A percentile compares a stretch with the other conserved stretches of the same genome.
These are phyloP conservation scores for Mugil cephalus DNA, from an alignment of 2,113 vertebrate genomes.

Conservation along the genomic window DNA sequence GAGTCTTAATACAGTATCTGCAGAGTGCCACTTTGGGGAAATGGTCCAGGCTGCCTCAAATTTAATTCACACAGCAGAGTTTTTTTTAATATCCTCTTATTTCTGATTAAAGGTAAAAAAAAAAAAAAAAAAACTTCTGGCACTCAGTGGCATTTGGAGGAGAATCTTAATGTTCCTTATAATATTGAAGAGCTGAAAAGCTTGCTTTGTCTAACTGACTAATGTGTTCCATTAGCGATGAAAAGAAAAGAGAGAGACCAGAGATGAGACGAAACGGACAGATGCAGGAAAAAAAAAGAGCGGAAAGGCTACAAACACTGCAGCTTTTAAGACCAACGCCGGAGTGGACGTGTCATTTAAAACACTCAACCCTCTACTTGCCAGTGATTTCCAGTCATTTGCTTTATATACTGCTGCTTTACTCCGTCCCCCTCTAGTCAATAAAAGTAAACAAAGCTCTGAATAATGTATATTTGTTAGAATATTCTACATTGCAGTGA, in stretches of 20 bases:
- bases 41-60: too few relatives aligned
- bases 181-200: constrained; percentile 22
- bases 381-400: too few relatives aligned
- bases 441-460: too few relatives aligned
- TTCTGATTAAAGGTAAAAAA: constrained; percentile 26
- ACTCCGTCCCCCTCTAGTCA: too few relatives aligned
- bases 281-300: constrained; percentile 7
- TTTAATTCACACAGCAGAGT: too few relatives aligned
- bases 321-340: neutral
- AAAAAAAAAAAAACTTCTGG: neutral
- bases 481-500: too few relatives aligned
- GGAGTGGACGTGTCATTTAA: neutral
- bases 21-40: too few relatives aligned
- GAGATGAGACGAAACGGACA: constrained; percentile 16
- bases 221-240: constrained; percentile 56
- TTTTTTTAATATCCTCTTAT: constrained; percentile 22
- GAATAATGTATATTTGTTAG: too few relatives aligned
- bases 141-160: neutral
- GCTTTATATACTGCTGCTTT: too few relatives aligned
- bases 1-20: neutral
- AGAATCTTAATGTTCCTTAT: constrained; percentile 12
- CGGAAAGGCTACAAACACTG: neutral
- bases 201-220: constrained; percentile 9
- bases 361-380: neutral
- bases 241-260: constrained; percentile 1